Evolutionary conservation across 2,888 invertebrate species (phyloP).

Genomic region (Leucoma salicis): DNA sequence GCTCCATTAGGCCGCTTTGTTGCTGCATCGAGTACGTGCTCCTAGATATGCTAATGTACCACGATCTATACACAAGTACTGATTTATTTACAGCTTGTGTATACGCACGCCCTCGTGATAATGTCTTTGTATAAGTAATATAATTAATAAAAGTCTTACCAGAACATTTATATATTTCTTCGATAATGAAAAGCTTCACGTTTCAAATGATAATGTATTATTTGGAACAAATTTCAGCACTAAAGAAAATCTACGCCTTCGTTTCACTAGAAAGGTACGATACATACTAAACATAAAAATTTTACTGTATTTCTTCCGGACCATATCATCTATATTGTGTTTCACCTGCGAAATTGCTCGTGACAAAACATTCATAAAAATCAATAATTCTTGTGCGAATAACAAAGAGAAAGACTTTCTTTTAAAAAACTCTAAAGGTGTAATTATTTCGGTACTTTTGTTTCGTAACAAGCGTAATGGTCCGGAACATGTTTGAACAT

Average conservation of each 20-base stretch:
- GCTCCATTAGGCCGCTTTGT: constrained; percentile 74
- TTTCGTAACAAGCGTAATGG: constrained; percentile 66
- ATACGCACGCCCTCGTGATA: not conserved
- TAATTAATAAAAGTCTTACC: not conserved
- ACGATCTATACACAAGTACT: constrained; percentile 27
- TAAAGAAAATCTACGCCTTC: too few species aligned
- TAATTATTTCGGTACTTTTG: constrained; percentile 66
- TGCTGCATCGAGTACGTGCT: constrained; percentile 52
- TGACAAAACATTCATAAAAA: constrained; percentile 38
- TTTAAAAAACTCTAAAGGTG: constrained; percentile 56
- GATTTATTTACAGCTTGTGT: constrained; percentile 29
- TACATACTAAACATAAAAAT: constrained; percentile 34
- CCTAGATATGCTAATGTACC: constrained; percentile 67
- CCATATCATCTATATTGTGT: constrained; percentile 23
- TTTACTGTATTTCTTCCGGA: constrained; percentile 38
- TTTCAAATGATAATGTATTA: too few species aligned
- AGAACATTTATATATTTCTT: not conserved
- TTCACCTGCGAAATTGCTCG: constrained; percentile 31
- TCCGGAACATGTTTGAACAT: constrained; percentile 65
- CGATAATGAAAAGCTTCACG: too few species aligned
- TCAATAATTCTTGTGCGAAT: constrained; percentile 51
- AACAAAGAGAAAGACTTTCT: constrained; percentile 78
- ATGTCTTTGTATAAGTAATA: not conserved
- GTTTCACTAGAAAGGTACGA: constrained; percentile 18
- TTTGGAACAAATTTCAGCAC: too few species aligned